Base-by-base conservation (phyloP, 2,113 vertebrate species). In the Cyanoramphus novaezelandiae region DNA sequence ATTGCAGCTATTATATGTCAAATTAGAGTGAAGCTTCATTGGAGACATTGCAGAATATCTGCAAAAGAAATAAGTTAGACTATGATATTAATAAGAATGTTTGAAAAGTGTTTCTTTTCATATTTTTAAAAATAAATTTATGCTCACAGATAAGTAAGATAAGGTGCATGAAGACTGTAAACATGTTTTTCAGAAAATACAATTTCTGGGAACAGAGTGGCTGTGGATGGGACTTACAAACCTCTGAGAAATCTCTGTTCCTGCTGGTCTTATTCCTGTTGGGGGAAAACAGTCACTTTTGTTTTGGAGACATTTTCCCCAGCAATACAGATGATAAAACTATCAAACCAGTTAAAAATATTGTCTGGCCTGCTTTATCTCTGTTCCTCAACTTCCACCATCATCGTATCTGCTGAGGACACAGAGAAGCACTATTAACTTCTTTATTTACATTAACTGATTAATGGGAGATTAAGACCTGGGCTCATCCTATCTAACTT, bases 11-110 rank as follows among this genome's bases (percentile, higher is more conserved):
- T 92, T 96, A 41, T 67, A 95, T 94, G 49, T 90, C 29, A 97
- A 96, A 92, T 63, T 72, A n/a, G 31, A 97, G 47, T 57, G 23
- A 6, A 74, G 62, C 60, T 97, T 95, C 74, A 89, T 90, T 95
- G 64, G 17, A 92, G 16, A 82, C 21, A 71, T 78, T 89, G 65
- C 23, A 84, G 97, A 93, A 82, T 47, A 97, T n/a, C 37, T 94
- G 67, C 37, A 7, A 53, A 93, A 87, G 11, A 91, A 81, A 44
- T 87, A 33, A 95, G 79, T 63, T 77, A 78, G 16, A 55, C 93
- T n/a, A 8, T 75, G 27, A 60, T 92, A 64, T 62, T 80, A 96
- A 92, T 87, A 6, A 20, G 27, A 53, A 14, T 88, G 90, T 90
- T 95, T 93, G 62, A 65, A 91, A 95, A 95, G 14, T 44, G 31